Evolutionary conservation across 2,888 invertebrate genomes (phyloP).

Genomic region (Xylota segnis): DNA sequence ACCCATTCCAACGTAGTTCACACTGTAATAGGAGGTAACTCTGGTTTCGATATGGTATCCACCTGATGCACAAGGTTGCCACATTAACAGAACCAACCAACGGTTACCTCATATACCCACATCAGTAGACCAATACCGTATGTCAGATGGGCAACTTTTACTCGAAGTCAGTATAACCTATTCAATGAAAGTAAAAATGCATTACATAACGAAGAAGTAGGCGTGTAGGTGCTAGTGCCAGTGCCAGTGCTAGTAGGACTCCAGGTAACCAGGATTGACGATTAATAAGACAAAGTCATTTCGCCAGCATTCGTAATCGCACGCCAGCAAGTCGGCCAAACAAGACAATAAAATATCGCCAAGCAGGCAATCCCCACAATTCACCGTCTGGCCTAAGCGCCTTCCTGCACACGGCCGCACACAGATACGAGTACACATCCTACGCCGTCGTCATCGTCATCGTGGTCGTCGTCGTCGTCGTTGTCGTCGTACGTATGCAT

Average conservation of each 20-base stretch:
- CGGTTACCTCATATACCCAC: background rate
- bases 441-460: conserved; percentile 16
- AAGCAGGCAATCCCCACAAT: conserved; percentile 34
- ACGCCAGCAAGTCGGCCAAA: conserved; percentile 16
- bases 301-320: conserved; percentile 36
- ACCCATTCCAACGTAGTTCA: too few species aligned
- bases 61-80: background rate
- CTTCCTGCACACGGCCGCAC: conserved; percentile 37
- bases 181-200: conserved; percentile 29
- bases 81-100: background rate
- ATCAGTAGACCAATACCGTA: background rate
- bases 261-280: conserved; percentile 45
- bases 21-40: too few species aligned
- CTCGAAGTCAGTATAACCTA: background rate
- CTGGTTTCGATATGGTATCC: too few species aligned
- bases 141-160: conserved; percentile 8
- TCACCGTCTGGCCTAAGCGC: conserved; percentile 28
- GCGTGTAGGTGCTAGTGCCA: background rate
- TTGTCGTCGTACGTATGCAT: too few species aligned
- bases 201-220: conserved; percentile 25
- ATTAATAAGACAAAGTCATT: conserved; percentile 44
- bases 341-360: conserved; percentile 38
- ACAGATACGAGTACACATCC: conserved; percentile 29
- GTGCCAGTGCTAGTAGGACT: conserved; percentile 13
- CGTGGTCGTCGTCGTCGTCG: too few species aligned